Evolutionary conservation across 2,888 invertebrate genomes (phyloP).

Genomic region (Cheilosia scutellata): DNA sequence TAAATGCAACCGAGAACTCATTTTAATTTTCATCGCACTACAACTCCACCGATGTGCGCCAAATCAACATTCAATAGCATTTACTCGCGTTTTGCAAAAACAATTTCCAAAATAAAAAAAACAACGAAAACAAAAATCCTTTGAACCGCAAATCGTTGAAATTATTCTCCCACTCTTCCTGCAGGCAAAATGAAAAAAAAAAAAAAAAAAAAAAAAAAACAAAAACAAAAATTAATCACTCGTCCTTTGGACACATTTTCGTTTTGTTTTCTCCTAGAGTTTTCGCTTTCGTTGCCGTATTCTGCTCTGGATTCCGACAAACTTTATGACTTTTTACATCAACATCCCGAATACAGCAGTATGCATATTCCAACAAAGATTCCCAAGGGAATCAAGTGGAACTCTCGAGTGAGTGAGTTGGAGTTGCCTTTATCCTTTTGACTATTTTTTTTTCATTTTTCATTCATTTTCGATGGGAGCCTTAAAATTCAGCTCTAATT

Average conservation of each 20-base stretch:
- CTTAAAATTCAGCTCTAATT: slow-evolving; percentile 74
- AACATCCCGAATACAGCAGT: slow-evolving; percentile 54
- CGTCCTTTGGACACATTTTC: slow-evolving; percentile 73
- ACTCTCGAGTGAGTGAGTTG: slow-evolving; percentile 47
- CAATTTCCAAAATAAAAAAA: slow-evolving; percentile 50
- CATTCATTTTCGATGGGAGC: slow-evolving; percentile 27
- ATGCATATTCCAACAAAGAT: slow-evolving; percentile 51
- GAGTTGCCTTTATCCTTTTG: slow-evolving; percentile 54
- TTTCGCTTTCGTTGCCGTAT: slow-evolving; percentile 65
- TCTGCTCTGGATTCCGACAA: slow-evolving; percentile 58
- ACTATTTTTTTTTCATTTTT: slow-evolving; percentile 4
- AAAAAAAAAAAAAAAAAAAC: slow-evolving; percentile 30
- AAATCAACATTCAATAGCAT: slow-evolving; percentile 69
- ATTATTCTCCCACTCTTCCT: slow-evolving; percentile 48
- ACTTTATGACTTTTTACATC: slow-evolving; percentile 74
- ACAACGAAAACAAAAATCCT: slow-evolving; percentile 46
- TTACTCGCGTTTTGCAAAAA: slow-evolving; percentile 49
- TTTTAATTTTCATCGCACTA: slow-evolving; percentile 49
- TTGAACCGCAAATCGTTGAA: slow-evolving; percentile 73
- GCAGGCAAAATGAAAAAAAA: slow-evolving; percentile 7
- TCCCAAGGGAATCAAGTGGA: slow-evolving; percentile 62
- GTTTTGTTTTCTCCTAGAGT: slow-evolving; percentile 64
- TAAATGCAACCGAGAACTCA: slow-evolving; percentile 37
- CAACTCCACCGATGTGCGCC: slow-evolving; percentile 3
- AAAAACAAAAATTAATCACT: slow-evolving; percentile 71